These are phyloP conservation scores for Pediacus dermestoides DNA, from an alignment of 2,888 invertebrate species.

Conservation along the genomic window DNA sequence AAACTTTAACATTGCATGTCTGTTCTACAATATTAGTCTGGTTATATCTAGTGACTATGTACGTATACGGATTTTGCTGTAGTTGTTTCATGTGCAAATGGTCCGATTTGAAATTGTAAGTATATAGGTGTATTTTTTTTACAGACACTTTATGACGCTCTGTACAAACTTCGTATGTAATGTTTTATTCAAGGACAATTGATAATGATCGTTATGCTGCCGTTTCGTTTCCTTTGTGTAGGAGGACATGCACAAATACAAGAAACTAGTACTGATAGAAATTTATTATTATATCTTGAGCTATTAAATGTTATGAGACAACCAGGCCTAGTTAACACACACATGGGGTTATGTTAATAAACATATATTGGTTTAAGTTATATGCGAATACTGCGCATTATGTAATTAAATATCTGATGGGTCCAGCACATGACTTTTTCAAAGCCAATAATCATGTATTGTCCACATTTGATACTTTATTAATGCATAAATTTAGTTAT, in stretches of 20 bases:
- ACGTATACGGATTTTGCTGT: slow-evolving; percentile 20
- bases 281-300: slow-evolving; percentile 3
- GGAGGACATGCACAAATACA: slow-evolving; percentile 8
- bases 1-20: slow-evolving; percentile 8
- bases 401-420: too few relatives aligned
- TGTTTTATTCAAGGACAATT: slow-evolving; percentile 39
- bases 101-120: slow-evolving; percentile 42
- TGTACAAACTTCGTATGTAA: slow-evolving; percentile 28
- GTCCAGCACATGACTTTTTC: too few relatives aligned
- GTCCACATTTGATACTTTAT: too few relatives aligned
- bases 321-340: too few relatives aligned
- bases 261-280: slow-evolving; percentile 4
- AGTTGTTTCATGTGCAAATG: slow-evolving; percentile 41
- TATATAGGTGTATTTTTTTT: slow-evolving; percentile 30
- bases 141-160: slow-evolving; percentile 39
- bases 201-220: slow-evolving; percentile 18
- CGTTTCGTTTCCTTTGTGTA: slow-evolving; percentile 9
- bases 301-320: too few relatives aligned
- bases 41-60: slow-evolving; percentile 1
- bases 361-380: too few relatives aligned
- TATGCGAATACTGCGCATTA: too few relatives aligned
- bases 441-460: too few relatives aligned
- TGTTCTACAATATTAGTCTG: slow-evolving; percentile 1
- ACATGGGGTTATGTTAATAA: too few relatives aligned
- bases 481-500: too few relatives aligned